These are phyloP conservation scores for human DNA, from an alignment of 2,113 vertebrate genomes.

Conservation along the genomic window GRCh38 chrX:38573501-38574000, in stretches of 20 bases:
- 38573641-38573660: slow-evolving; percentile 1
- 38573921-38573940: not conserved
- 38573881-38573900: not conserved
- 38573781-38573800: not conserved
- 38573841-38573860: not conserved
- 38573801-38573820: slow-evolving; percentile 24
- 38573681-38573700: not conserved
- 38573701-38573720: slow-evolving; percentile 18
- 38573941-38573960: not conserved
- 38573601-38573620: not conserved
- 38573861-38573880: not conserved
- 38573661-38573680: slow-evolving; percentile 18
- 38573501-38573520: not conserved
- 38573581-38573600: not conserved
- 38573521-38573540: not conserved
- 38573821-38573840: not conserved
- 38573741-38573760: not conserved
- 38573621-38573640: slow-evolving; percentile 13
- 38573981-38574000: not conserved
- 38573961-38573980: not conserved
- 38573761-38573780: not conserved
- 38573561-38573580: not conserved
- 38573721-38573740: slow-evolving; percentile 18
- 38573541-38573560: not conserved
- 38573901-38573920: not conserved